Conservation (phyloP, 1,140 invertebrate species). For the Phthorimaea operculella region DNA sequence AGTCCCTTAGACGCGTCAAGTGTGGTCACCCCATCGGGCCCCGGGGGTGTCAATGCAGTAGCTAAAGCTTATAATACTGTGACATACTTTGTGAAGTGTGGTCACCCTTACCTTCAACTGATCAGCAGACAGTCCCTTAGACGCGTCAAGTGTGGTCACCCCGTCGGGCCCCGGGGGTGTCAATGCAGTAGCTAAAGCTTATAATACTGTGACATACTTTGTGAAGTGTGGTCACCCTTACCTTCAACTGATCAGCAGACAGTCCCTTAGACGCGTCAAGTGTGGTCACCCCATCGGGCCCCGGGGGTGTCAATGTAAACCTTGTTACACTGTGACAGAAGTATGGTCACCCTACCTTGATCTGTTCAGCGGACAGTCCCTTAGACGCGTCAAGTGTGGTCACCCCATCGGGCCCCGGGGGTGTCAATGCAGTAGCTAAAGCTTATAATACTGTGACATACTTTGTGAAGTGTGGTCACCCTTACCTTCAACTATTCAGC, state of each 20-base stretch:
- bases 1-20: conserved; percentile 73
- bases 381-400: conserved; percentile 73
- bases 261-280: conserved; percentile 73
- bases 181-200: conserved; percentile 81
- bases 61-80: too few relatives aligned
- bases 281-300: conserved; percentile 72
- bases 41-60: conserved; percentile 76
- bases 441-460: too few relatives aligned
- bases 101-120: conserved; percentile 82
- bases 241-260: conserved; percentile 80
- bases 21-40: conserved; percentile 73
- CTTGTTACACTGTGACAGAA: too few relatives aligned
- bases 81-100: too few relatives aligned
- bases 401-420: conserved; percentile 75
- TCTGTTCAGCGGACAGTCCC: conserved; percentile 73
- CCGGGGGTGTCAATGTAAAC: conserved; percentile 77
- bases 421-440: conserved; percentile 82
- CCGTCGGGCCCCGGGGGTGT: conserved; percentile 78
- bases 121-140: conserved; percentile 73
- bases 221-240: too few relatives aligned
- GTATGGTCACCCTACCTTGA: too few relatives aligned
- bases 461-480: too few relatives aligned
- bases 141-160: conserved; percentile 72
- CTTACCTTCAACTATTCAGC: conserved; percentile 82
- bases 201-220: too few relatives aligned